Evolutionary conservation across 2,888 invertebrate species (phyloP).

Genomic region (Pyrocoelia pectoralis): DNA sequence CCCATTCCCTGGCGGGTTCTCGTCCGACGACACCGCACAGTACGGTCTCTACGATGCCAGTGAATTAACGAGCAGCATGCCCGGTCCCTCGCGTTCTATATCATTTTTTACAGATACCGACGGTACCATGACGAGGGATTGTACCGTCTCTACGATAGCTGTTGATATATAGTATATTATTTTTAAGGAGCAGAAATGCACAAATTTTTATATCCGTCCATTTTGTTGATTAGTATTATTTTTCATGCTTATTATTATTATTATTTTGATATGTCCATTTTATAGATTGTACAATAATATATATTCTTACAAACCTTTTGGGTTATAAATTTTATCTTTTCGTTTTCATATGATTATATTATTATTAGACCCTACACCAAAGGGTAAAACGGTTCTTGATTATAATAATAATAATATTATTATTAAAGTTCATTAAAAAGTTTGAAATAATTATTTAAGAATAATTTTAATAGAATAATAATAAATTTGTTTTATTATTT

Average conservation of each 20-base stretch:
- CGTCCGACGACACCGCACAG: conserved; percentile 91
- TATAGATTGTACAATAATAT: too few species aligned
- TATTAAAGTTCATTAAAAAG: too few species aligned
- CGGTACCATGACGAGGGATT: conserved; percentile 41
- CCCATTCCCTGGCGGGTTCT: conserved; percentile 87
- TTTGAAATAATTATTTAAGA: too few species aligned
- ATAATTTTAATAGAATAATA: too few species aligned
- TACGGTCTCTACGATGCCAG: conserved; percentile 89
- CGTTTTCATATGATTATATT: too few species aligned
- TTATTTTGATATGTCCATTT: not conserved
- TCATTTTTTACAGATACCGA: conserved; percentile 48
- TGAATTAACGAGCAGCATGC: conserved; percentile 60
- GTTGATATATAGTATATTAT: conserved; percentile 20
- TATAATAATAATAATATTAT: too few species aligned
- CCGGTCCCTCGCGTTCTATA: conserved; percentile 48
- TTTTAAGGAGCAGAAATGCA: not conserved
- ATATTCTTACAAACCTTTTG: too few species aligned
- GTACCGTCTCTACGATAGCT: conserved; percentile 44
- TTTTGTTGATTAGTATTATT: too few species aligned
- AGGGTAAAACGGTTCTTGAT: too few species aligned
- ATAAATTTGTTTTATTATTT: too few species aligned
- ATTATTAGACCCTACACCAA: too few species aligned
- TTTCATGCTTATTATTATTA: not conserved
- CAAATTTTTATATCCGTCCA: conserved; percentile 2
- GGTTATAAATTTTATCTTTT: too few species aligned